Evolutionary conservation across 2,113 vertebrate genomes (phyloP), one percentile per base, ranked within the genome.

Genomic region (Chascanopsetta lugubris): DNA sequence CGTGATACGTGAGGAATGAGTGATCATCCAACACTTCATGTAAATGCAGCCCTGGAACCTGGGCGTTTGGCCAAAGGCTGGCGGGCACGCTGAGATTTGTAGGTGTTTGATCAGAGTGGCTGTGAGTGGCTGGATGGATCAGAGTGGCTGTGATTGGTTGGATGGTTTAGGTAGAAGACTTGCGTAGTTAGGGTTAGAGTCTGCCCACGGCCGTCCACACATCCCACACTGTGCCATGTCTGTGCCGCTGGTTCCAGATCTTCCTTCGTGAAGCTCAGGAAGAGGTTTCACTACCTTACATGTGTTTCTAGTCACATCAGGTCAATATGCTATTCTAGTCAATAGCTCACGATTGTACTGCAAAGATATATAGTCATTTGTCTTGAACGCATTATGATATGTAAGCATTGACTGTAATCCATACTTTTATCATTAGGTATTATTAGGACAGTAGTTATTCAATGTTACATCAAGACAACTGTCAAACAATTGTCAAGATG

Each of bases 61-160:
- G 30, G 46, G 57, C 13, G 0, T 27, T 47, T 32, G 0, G 11
- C 57, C 58, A 67, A 30, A 60, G 13, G 10, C 40, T 3, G 17
- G 38, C 48, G 21, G 50, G 45, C 8, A 15, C 54, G 58, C 34
- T 72, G 29, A 59, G 29, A 61, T 29, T 58, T 32, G 62, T 62
- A 26, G 62, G 58, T 51, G 43, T 67, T 67, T 20, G 3, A 40
- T 42, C 17, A 40, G 11, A 40, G 4, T 54, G 25, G 20, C 18
- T 12, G 48, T 22, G 56, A 56, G n/a, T 46, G 48, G 61, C n/a
- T 20, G 24, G 21, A 27, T 26, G 11, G 21, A 30, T 30, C 29
- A 30, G 29, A 30, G 12, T 38, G 34, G 34, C 34, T n/a, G 48
- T 25, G 55, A 54, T 20, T 43, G 47, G 66, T 17, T 18, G 24